Evolutionary conservation across 1,140 invertebrate genomes (phyloP).

Genomic region (Drosophila leontia): DNA sequence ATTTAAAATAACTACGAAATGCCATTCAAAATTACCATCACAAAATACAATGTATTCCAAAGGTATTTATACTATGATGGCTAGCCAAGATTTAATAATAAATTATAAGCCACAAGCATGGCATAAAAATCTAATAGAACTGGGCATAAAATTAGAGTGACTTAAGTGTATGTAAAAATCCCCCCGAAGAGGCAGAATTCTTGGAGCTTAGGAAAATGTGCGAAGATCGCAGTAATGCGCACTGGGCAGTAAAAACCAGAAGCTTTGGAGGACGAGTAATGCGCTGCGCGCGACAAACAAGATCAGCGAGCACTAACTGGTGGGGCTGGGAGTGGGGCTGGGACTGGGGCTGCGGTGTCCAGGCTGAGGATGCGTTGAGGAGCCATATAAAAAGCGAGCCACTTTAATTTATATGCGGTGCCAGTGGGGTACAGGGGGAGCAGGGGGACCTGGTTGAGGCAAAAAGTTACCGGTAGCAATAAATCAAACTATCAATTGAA

Average conservation of each 20-base stretch:
- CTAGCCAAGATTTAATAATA: slow-evolving; percentile 12
- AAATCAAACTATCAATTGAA: slow-evolving; percentile 85
- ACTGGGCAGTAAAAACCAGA: slow-evolving; percentile 73
- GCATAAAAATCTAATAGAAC: slow-evolving; percentile 26
- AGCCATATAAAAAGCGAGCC: slow-evolving; percentile 58
- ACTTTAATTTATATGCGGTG: slow-evolving; percentile 78
- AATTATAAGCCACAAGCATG: slow-evolving; percentile 15
- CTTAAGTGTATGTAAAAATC: slow-evolving; percentile 19
- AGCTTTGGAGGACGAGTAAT: slow-evolving; percentile 73
- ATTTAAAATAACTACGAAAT: background rate
- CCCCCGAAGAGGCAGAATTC: slow-evolving; percentile 18
- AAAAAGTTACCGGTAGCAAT: slow-evolving; percentile 85
- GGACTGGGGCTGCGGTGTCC: background rate
- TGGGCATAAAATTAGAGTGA: slow-evolving; percentile 47
- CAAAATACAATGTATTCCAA: background rate
- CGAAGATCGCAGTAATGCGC: slow-evolving; percentile 59
- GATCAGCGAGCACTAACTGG: slow-evolving; percentile 71
- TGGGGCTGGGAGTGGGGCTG: slow-evolving; percentile 1
- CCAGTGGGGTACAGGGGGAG: background rate
- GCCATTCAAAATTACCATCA: background rate
- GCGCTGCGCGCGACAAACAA: slow-evolving; percentile 79
- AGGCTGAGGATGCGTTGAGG: slow-evolving; percentile 28
- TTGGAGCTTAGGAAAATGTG: slow-evolving; percentile 49
- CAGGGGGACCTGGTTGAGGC: slow-evolving; percentile 2
- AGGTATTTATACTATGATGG: background rate